Base-by-base conservation (phyloP, 2,113 vertebrate genomes). In the Cairina moschata region DNA sequence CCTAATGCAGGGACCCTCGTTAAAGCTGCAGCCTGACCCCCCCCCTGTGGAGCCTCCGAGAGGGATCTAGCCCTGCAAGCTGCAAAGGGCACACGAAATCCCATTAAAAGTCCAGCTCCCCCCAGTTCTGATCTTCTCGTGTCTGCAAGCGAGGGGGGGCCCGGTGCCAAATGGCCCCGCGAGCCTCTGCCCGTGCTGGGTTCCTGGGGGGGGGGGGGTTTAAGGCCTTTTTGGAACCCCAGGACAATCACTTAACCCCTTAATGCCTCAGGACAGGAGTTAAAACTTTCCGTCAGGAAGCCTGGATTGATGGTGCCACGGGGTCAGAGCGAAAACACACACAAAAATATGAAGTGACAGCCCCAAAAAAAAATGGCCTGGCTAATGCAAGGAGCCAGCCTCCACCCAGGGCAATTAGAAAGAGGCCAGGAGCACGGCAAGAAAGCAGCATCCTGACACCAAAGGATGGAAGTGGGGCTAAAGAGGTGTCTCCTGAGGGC, bases 231-330 rank as follows among this genome's bases (percentile, higher is more conserved):
- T 36, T 21, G 6, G 58, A 68, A 36, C 15, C 36, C 26, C 31
- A 13, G 48, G 69, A 91, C 50, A 84, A 86, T 18, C 59, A 71
- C 77, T 96, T 88, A 92, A 96, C 38, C 69, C 89, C 55, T 77
- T 65, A 66, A 25, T 73, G 55, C 48, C 82, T 79, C 77, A 9
- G 55, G 58, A 81, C 28, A 92, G 79, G 59, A 75, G 77, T 79
- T 78, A 62, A 92, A 90, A 66, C 85, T 83, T 82, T 62, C 88
- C 50, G 16, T 85, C 60, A 83, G 87, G 36, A 88, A 78, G 78
- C n/a, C 10, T 48, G 62, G 83, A 87, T 74, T 62, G 90, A 67
- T 67, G 84, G 67, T 63, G 68, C 75, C 74, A 68, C 69, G 17
- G 62, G 85, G 31, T 95, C 52, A 95, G 50, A 88, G 67, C 9